Percentiles rank a stretch among this genome's conserved stretches.
phyloP scores from a whole-genome alignment of 2,797 vertebrate genomes.

The Etheostoma perlongum region DNA sequence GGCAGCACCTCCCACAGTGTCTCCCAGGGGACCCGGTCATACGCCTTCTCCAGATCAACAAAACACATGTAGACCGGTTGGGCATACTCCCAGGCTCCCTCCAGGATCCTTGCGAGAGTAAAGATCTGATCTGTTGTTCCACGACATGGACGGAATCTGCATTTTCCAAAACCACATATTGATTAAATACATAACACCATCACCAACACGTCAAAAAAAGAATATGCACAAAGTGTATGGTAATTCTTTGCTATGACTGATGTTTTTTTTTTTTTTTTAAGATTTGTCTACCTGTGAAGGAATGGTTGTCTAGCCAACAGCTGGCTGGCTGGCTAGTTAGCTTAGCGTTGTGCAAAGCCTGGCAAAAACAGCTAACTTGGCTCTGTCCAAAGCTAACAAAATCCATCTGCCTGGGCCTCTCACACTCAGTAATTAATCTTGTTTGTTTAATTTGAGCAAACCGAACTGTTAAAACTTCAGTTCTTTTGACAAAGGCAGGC shows the following conservation, averaged over 20 bases:
- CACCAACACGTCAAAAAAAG: neutral
- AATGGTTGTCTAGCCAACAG: neutral
- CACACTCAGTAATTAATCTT: neutral
- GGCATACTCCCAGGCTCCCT: no score
- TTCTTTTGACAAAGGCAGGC: neutral
- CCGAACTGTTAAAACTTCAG: no score
- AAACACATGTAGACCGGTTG: no score
- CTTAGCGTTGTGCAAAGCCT: neutral
- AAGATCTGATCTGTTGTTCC: no score
- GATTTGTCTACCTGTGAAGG: neutral
- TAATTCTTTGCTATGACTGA: neutral
- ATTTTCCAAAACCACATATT: neutral
- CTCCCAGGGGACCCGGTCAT: no score
- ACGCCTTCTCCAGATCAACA: no score
- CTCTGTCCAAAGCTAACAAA: neutral
- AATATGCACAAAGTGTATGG: neutral
- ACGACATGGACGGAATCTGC: no score
- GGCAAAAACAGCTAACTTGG: neutral
- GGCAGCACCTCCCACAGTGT: no score
- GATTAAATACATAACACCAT: neutral
- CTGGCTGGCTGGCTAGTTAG: neutral
- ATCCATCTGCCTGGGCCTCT: no score
- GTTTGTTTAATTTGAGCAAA: no score
- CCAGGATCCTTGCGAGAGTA: no score
- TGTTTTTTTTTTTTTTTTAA: neutral